phyloP scores from a whole-genome alignment of 2,888 invertebrate genomes.

The Macrostomum cliftonense region DNA sequence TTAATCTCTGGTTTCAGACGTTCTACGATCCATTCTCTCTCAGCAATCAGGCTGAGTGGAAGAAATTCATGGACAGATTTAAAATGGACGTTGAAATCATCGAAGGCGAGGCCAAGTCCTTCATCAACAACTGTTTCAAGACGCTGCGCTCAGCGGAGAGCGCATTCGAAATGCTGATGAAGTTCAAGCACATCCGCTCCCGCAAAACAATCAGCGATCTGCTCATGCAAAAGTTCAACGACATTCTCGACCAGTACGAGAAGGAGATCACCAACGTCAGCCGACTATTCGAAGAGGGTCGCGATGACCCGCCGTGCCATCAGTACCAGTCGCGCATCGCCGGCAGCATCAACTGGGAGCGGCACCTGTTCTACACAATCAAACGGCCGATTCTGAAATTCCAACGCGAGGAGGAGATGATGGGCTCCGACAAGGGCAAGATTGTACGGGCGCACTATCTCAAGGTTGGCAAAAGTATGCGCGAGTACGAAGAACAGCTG shows the following conservation, averaged over 20 bases:
- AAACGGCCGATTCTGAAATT: slow-evolving; percentile 62
- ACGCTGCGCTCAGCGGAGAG: slow-evolving; percentile 60
- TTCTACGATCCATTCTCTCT: slow-evolving; percentile 65
- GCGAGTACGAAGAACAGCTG: slow-evolving; percentile 53
- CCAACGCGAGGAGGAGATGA: slow-evolving; percentile 54
- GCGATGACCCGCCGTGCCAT: slow-evolving; percentile 48
- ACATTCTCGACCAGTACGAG: slow-evolving; percentile 62
- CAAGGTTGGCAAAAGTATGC: slow-evolving; percentile 53
- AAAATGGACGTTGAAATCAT: slow-evolving; percentile 52
- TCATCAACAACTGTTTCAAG: slow-evolving; percentile 67
- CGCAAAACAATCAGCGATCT: slow-evolving; percentile 53
- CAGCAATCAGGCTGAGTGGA: slow-evolving; percentile 59
- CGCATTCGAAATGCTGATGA: slow-evolving; percentile 57
- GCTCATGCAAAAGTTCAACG: slow-evolving; percentile 60
- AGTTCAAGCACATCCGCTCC: slow-evolving; percentile 59
- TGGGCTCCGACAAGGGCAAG: slow-evolving; percentile 51
- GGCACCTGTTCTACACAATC: slow-evolving; percentile 56
- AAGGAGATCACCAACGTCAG: slow-evolving; percentile 50
- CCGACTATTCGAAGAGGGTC: slow-evolving; percentile 25
- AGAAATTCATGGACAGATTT: slow-evolving; percentile 57
- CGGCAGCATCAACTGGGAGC: slow-evolving; percentile 67
- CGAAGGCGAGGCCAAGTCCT: slow-evolving; percentile 61
- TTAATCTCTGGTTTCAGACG: too few relatives aligned
- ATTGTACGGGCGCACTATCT: slow-evolving; percentile 49
- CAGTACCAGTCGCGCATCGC: slow-evolving; percentile 59